Percentiles rank a stretch among this genome's conserved stretches.
Evolutionary conservation across 1,140 invertebrate species (phyloP).

Genomic region (Pristionchus pacificus): DNA sequence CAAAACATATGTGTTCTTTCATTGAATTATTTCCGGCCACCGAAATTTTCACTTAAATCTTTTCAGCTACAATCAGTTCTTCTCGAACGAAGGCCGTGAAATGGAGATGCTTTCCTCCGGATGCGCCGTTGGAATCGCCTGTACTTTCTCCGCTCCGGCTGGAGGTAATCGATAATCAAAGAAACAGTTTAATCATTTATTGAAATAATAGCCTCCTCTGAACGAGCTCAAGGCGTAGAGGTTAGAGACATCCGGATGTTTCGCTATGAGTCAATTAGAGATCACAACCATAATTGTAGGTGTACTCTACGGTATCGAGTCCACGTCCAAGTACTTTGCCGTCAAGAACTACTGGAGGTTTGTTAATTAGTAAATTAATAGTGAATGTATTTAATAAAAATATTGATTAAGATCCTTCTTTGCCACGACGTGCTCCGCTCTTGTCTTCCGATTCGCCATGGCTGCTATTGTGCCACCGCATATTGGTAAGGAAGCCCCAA

Average conservation of each 20-base stretch:
- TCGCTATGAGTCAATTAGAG: constrained; percentile 12
- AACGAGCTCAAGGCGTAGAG: neutral
- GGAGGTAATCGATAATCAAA: constrained; percentile 35
- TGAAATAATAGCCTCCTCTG: constrained; percentile 3
- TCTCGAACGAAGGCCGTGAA: constrained; percentile 53
- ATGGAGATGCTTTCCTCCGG: constrained; percentile 54
- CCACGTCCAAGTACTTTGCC: constrained; percentile 96
- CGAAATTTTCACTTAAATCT: neutral
- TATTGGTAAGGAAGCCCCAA: constrained; percentile 36
- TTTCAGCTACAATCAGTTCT: constrained; percentile 41
- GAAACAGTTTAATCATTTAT: neutral
- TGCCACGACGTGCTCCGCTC: constrained; percentile 90
- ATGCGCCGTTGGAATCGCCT: constrained; percentile 50
- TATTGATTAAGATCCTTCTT: constrained; percentile 76
- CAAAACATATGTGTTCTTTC: too few species aligned
- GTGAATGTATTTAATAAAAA: neutral
- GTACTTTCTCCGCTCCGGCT: constrained; percentile 49
- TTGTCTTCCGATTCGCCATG: constrained; percentile 76
- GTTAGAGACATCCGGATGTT: constrained; percentile 22
- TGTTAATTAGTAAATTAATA: neutral
- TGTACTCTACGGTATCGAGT: constrained; percentile 96
- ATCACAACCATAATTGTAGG: constrained; percentile 27
- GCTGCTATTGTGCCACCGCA: constrained; percentile 52
- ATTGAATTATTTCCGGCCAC: too few species aligned
- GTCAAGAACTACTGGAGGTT: constrained; percentile 89